Evolutionary conservation across 1,140 invertebrate species (phyloP), one percentile per base, ranked within the genome.

Genomic region (Drosophila parvula): DNA sequence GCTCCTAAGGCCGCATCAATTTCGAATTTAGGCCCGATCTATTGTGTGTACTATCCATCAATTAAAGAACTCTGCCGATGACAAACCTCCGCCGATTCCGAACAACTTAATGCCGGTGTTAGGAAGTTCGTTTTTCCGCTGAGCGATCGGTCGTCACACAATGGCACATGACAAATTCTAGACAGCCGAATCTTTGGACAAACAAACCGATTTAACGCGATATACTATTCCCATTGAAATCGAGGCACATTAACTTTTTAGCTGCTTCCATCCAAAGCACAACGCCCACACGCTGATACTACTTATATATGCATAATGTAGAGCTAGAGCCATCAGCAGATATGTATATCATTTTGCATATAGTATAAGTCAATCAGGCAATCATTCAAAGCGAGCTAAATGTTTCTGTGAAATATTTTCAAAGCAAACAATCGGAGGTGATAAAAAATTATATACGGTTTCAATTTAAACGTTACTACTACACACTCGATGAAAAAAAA

Each of bases 281-380:
- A 58, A 32, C 41, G 34, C 48, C 41, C 41, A 45, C 44, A 27
- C 57, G 12, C 65, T 27, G 34, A 47, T 36, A 67, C 58, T 30
- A 59, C 38, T 43, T 1, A 30, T 22, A 51, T 59, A 53, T 48
- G 22, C 22, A 22, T 22, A 38, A 58, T 53, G 56, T 58, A 22
- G 22, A 22, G 22, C 22, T 3, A 36, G 7, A 38, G 60, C 71
- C 51, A 57, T 75, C 74, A 53, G 48, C 36, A 36, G 16, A 50
- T 43, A 58, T 57, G 38, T 59, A 58, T 59, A 55, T 14, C 43
- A 22, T 51, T 58, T 43, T 58, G 61, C 45, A 44, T 67, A 63
- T 47, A n/a, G n/a, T n/a, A 59, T 55, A 76, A 77, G 73, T 68
- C 73, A 76, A 77, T 77, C 62, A 68, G 62, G 43, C 53, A 68